A percentile compares a stretch with the other conserved stretches of the same genome.
phyloP scores from a whole-genome alignment of 2,113 vertebrate species.

The Toxostoma redivivum region DNA sequence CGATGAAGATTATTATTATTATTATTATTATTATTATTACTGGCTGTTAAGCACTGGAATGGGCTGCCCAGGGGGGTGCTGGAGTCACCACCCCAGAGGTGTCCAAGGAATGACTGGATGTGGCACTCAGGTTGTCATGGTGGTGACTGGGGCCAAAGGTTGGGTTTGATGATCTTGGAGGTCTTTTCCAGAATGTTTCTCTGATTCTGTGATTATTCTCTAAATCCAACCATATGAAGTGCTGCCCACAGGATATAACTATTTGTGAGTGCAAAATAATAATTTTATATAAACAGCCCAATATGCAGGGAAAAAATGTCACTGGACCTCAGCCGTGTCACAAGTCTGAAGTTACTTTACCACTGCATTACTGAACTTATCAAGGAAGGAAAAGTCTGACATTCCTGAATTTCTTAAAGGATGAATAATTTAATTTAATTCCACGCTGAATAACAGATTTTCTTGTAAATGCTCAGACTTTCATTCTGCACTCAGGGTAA shows the following conservation, averaged over 20 bases:
- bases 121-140: background rate
- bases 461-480: conserved; percentile 35
- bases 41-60: background rate
- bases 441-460: conserved; percentile 32
- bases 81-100: background rate
- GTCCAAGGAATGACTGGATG: background rate
- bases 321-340: background rate
- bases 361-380: background rate
- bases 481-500: conserved; percentile 27
- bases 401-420: conserved; percentile 48
- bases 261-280: background rate
- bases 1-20: too few species aligned
- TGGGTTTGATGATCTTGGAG: background rate
- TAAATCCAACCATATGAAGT: background rate
- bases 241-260: background rate
- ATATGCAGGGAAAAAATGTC: background rate
- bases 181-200: background rate
- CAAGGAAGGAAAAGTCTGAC: background rate
- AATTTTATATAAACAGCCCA: background rate
- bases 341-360: background rate
- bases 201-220: background rate
- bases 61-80: background rate
- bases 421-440: conserved; percentile 59
- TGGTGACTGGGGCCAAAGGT: background rate
- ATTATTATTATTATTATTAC: background rate